Evolutionary conservation across 1,140 invertebrate genomes (phyloP).

Genomic region (Sycophaga agraensis): DNA sequence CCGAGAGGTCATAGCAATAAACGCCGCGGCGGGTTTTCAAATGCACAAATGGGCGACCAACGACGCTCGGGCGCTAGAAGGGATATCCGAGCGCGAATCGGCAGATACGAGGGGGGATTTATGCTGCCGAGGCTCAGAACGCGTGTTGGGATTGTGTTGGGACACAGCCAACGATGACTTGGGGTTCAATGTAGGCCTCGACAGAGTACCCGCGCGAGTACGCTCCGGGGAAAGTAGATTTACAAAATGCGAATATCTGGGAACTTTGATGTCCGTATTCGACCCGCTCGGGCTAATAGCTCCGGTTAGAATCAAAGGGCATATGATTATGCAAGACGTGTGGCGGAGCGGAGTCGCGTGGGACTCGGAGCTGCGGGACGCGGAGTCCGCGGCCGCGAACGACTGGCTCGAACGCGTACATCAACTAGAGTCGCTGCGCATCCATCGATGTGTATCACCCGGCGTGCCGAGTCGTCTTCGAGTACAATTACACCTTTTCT

Average conservation of each 20-base stretch:
- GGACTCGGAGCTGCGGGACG: background rate
- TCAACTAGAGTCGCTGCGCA: too few species aligned
- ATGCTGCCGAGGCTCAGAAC: background rate
- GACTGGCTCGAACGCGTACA: background rate
- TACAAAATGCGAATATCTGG: background rate
- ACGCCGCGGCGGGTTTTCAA: background rate
- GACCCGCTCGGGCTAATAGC: background rate
- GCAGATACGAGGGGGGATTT: too few species aligned
- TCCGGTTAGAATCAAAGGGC: background rate
- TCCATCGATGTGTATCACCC: background rate
- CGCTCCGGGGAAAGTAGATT: background rate
- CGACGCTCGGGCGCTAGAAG: background rate
- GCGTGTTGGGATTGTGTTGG: background rate
- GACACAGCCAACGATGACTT: background rate
- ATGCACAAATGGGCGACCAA: background rate
- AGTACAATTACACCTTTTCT: constrained; percentile 41
- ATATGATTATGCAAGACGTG: background rate
- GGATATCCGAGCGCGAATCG: background rate
- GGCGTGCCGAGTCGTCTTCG: background rate
- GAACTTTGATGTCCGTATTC: background rate
- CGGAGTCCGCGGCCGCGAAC: background rate
- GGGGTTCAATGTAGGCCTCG: background rate
- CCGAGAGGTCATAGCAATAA: constrained; percentile 13
- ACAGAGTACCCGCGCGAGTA: background rate
- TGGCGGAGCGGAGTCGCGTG: background rate